Base-by-base conservation (phyloP, 2,888 invertebrate species). In the Pogonocherus hispidulus region DNA sequence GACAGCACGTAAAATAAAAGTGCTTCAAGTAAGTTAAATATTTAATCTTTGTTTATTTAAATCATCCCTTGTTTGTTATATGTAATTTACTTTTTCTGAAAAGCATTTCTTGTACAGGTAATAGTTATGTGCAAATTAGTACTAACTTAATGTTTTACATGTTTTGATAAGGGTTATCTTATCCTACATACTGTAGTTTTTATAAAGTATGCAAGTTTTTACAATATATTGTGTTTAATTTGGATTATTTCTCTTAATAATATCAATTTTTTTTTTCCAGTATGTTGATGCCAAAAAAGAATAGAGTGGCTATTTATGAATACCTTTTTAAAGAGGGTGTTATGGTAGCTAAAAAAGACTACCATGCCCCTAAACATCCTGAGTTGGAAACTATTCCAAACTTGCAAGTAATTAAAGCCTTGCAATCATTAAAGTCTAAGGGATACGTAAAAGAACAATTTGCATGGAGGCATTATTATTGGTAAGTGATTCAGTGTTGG, bases 211-310 rank as follows among this genome's bases (percentile, higher is more conserved):
- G n/a, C n/a, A n/a, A n/a, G n/a, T n/a, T n/a, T n/a, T n/a, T n/a
- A n/a, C n/a, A n/a, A n/a, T n/a, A n/a, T n/a, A n/a, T n/a, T n/a
- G n/a, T n/a, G 27, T 27, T 27, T 27, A 27, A 27, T 27, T 27
- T 27, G 8, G 8, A 27, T 8, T 27, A 5, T 27, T 27, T 27
- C 4, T 27, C 4, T 27, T 27, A 27, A 3, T 27, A 27, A 27
- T 8, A 27, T 27, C 27, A 27, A 5, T 27, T 3, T 44, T 11
- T 52, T 62, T 14, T 67, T 86, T 87, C 84, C 87, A 97, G 94
- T 87, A 99, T 99, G 99, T 97, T 99, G 96, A 99, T 99, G 97
- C 98, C 99, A 83, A 99, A 98, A 90, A 95, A 96, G 89, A 97
- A 98, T 87, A 93, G 98, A 84, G 94, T 96, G 79, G 90, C 95